Evolutionary conservation across 2,888 invertebrate species (phyloP), one percentile per base, ranked within the genome.

Genomic region (Plemyria rubiginata): DNA sequence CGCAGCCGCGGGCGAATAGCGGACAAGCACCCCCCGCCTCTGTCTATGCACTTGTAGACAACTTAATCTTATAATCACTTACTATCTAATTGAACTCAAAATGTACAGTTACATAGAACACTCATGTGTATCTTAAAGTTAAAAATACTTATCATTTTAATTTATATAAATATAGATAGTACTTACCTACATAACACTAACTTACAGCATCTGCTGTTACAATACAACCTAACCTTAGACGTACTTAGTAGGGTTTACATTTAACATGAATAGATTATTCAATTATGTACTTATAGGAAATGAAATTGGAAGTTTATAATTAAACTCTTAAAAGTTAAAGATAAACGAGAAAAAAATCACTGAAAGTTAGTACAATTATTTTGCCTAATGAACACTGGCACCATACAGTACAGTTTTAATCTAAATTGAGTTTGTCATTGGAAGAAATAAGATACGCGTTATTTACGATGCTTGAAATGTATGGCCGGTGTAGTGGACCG

Each of bases 161-260:
- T 80, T 88, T 85, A 90, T 85, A 90, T 90, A 90, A 90, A 91
- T 90, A 91, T 90, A 90, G 84, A 90, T 88, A 89, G 85, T 90
- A 84, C 84, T 87, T 85, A 84, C 84, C 86, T 85, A 82, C 56
- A 22, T 38, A 81, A 82, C 80, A 76, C 80, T 86, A 84, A 84
- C 79, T 79, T 85, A 88, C 87, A 85, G 84, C 84, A 75, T 80
- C 81, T 81, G 81, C 80, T 82, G 72, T 81, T 88, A 88, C 79
- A 85, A 84, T 58, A 79, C 82, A 84, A 81, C 73, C 80, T 89
- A 90, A 80, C 65, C 84, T 89, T 88, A 90, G 60, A 84, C 71
- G 82, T 87, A 88, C 81, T 87, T 88, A 89, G 85, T 90, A 87
- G 84, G 65, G 75, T 85, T 85, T 85, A 87, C 77, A 81, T 77